phyloP scores from a whole-genome alignment of 2,888 invertebrate genomes.

The Hermaeophaga mercurialis region DNA sequence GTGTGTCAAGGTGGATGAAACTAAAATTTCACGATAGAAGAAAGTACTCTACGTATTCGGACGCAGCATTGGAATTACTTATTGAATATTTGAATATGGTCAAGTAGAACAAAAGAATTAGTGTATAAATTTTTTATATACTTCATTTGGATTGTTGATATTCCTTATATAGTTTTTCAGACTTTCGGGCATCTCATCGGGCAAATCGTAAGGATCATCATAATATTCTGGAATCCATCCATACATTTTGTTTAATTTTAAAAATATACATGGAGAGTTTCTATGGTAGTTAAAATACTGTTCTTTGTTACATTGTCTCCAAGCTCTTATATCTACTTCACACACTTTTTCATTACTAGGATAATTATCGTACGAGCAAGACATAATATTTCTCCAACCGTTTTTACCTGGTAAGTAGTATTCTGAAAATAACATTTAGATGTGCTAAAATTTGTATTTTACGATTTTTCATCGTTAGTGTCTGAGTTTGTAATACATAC shows the following conservation, averaged over 20 bases:
- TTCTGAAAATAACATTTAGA: constrained; percentile 46
- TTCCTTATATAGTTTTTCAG: constrained; percentile 70
- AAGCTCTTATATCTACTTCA: constrained; percentile 80
- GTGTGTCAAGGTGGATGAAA: too few relatives aligned
- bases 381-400: constrained; percentile 52
- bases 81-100: too few relatives aligned
- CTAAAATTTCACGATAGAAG: too few relatives aligned
- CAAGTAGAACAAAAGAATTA: too few relatives aligned
- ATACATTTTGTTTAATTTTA: constrained; percentile 95
- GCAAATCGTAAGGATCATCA: constrained; percentile 71
- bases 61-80: too few relatives aligned
- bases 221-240: constrained; percentile 88
- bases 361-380: constrained; percentile 52
- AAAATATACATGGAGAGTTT: constrained; percentile 90
- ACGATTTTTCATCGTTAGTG: too few relatives aligned
- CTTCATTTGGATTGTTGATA: constrained; percentile 57
- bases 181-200: constrained; percentile 73
- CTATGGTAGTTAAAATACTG: constrained; percentile 89
- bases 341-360: constrained; percentile 72
- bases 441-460: not conserved
- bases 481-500: too few relatives aligned
- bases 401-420: constrained; percentile 54
- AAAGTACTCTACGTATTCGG: too few relatives aligned
- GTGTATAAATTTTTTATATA: constrained; percentile 48
- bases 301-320: constrained; percentile 81